A percentile compares a stretch with the other conserved stretches of the same genome.
These are phyloP conservation scores for Nebria brevicollis DNA, from an alignment of 2,888 invertebrate species.

Conservation along the genomic window DNA sequence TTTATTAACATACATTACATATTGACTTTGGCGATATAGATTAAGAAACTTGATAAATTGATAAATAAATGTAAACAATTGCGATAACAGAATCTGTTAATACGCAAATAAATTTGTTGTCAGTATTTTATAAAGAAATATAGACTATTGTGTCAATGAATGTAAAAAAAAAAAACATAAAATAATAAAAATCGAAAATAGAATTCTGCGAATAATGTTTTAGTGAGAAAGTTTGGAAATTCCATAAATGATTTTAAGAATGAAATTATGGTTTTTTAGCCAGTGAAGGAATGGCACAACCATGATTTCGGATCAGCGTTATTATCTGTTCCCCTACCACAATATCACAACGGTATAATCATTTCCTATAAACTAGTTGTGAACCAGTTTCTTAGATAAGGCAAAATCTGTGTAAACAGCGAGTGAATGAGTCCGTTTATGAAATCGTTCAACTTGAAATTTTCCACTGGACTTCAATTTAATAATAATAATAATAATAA, in stretches of 20 bases:
- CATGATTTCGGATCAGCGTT: background rate
- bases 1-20: too few species aligned
- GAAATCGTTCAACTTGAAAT: background rate
- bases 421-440: background rate
- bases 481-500: background rate
- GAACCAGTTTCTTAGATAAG: background rate
- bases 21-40: background rate
- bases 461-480: background rate
- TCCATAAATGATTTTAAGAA: too few species aligned
- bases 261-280: too few species aligned
- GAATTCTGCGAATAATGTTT: too few species aligned
- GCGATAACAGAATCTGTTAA: background rate
- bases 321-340: background rate
- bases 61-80: background rate
- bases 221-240: too few species aligned
- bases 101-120: background rate
- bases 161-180: too few species aligned
- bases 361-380: conserved; percentile 1
- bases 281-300: too few species aligned
- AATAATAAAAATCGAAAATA: too few species aligned
- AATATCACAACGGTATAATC: background rate
- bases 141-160: too few species aligned
- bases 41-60: background rate
- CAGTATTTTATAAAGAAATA: too few species aligned
- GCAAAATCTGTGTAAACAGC: background rate